phyloP scores from a whole-genome alignment of 2,797 vertebrate species.

The Xenentodon cancila region DNA sequence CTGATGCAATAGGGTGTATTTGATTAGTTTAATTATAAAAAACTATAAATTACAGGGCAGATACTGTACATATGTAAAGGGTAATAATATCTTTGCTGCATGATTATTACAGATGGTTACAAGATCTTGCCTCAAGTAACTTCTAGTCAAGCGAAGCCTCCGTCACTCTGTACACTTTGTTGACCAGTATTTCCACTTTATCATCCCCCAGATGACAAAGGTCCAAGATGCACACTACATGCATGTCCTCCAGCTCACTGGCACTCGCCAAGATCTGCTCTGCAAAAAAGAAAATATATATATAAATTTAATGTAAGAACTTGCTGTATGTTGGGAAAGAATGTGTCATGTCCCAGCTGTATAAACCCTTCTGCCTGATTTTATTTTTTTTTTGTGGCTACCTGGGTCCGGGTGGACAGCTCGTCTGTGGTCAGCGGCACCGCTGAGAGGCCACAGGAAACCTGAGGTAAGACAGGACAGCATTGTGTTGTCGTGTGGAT shows the following conservation, averaged over 20 bases:
- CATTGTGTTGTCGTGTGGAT: conserved; percentile 77
- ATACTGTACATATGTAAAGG: conserved; percentile 16
- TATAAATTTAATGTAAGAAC: not conserved
- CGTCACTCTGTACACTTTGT: conserved; percentile 85
- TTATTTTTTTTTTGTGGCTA: conserved; percentile 50
- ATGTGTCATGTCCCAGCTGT: not conserved
- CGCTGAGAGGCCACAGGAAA: conserved; percentile 69
- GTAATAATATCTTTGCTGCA: not conserved
- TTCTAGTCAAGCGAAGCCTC: conserved; percentile 63
- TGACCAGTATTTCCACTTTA: conserved; percentile 87
- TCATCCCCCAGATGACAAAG: conserved; percentile 87
- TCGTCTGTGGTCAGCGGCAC: conserved; percentile 14
- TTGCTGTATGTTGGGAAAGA: not conserved
- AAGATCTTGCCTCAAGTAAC: not conserved
- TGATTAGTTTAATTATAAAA: conserved; percentile 21
- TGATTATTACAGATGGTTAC: conserved; percentile 9
- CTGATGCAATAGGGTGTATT: not conserved
- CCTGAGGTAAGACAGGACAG: conserved; percentile 81
- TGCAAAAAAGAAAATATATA: conserved; percentile 56
- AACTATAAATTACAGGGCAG: conserved; percentile 8
- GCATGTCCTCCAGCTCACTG: conserved; percentile 78
- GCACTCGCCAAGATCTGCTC: conserved; percentile 84
- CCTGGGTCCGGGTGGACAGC: conserved; percentile 74
- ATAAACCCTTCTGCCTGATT: not conserved
- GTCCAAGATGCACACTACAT: conserved; percentile 88